A percentile compares a stretch with the other conserved stretches of the same genome.
Conservation (phyloP, 2,888 invertebrate species). For the Bombylius discolor region DNA sequence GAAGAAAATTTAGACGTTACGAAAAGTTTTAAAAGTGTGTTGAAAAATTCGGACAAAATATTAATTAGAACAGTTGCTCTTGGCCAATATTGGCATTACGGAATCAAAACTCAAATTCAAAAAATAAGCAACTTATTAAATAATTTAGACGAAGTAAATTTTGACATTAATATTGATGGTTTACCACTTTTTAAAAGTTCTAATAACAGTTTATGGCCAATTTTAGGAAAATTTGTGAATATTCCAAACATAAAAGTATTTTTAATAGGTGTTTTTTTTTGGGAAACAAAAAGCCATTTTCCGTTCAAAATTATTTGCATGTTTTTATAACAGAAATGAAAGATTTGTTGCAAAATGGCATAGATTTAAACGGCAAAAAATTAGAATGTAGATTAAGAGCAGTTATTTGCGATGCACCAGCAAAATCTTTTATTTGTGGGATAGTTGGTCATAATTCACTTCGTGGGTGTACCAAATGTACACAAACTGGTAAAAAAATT, state of each 20-base stretch:
- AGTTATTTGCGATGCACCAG: constrained; percentile 14
- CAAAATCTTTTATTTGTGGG: constrained; percentile 1
- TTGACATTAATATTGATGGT: constrained; percentile 12
- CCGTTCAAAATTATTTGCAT: constrained; percentile 3
- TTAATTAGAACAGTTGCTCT: constrained; percentile 5
- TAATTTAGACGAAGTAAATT: constrained; percentile 11
- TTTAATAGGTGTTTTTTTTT: constrained; percentile 7
- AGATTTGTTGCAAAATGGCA: neutral
- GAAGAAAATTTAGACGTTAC: neutral
- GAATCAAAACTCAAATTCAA: constrained; percentile 7
- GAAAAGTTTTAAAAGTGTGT: neutral
- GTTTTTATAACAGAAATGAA: constrained; percentile 7
- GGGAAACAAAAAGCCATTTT: constrained; percentile 4
- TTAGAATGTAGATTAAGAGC: constrained; percentile 8
- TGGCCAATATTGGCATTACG: constrained; percentile 12
- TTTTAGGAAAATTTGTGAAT: constrained; percentile 11
- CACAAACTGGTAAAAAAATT: neutral
- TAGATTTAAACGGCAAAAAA: constrained; percentile 1
- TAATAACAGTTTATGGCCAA: constrained; percentile 10
- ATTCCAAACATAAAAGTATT: constrained; percentile 6
- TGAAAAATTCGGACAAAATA: neutral
- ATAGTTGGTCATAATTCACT: neutral
- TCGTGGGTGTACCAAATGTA: neutral
- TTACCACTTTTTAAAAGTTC: constrained; percentile 13
- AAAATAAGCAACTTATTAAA: constrained; percentile 6